These are phyloP conservation scores for Coptodon bakossiorum DNA, from an alignment of 2,113 vertebrate genomes.

Conservation along the genomic window DNA sequence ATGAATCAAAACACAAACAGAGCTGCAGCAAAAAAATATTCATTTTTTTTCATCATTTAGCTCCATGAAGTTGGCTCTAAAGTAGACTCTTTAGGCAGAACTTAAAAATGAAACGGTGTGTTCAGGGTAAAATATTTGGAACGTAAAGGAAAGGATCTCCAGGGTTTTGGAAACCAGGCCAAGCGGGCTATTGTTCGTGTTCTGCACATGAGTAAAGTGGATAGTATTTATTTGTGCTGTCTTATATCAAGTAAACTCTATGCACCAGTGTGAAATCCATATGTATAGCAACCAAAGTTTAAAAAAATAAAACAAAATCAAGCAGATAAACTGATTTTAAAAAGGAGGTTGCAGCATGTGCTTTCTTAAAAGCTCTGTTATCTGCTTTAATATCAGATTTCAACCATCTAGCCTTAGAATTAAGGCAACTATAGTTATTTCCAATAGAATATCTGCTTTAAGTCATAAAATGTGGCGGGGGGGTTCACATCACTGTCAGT, in stretches of 20 bases:
- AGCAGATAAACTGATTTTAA: neutral
- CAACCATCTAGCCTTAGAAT: neutral
- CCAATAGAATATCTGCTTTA: neutral
- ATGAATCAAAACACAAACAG: neutral
- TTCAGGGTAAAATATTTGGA: neutral
- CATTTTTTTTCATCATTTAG: neutral
- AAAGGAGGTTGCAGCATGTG: neutral
- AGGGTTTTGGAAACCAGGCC: neutral
- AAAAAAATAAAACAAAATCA: neutral
- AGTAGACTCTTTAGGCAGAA: neutral
- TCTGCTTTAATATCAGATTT: neutral
- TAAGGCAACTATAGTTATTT: neutral
- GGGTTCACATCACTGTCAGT: neutral
- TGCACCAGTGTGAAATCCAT: neutral
- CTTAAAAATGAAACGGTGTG: neutral
- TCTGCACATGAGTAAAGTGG: neutral
- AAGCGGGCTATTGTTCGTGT: neutral
- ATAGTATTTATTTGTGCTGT: neutral
- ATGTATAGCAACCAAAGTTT: neutral
- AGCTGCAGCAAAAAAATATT: neutral
- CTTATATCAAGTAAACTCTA: neutral
- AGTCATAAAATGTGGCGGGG: fast-evolving
- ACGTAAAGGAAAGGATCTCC: neutral
- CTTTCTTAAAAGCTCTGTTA: neutral
- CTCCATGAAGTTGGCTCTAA: neutral